Conservation (phyloP, 2,113 vertebrate species). For the Austrofundulus limnaeus region DNA sequence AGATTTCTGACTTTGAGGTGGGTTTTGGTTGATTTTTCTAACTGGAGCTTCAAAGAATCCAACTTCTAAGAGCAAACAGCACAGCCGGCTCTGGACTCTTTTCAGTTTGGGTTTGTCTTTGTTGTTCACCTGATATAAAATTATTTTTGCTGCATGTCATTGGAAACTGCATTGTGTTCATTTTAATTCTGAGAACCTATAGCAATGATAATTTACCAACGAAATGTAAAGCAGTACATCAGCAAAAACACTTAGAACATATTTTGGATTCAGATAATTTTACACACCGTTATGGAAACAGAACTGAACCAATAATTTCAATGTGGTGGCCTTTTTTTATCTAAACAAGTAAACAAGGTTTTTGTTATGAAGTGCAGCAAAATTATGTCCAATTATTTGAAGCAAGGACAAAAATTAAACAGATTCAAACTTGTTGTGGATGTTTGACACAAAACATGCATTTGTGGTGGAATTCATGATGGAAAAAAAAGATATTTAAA, state of each 20-base stretch:
- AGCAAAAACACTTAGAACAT: neutral
- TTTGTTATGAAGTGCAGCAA: constrained; percentile 28
- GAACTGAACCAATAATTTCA: constrained; percentile 36
- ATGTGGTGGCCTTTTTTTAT: constrained; percentile 12
- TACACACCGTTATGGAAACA: neutral
- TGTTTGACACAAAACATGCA: constrained; percentile 5
- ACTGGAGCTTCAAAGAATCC: too few species aligned
- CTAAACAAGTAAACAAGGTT: constrained; percentile 36
- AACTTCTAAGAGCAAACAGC: too few species aligned
- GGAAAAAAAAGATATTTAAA: constrained; percentile 34
- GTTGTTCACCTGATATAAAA: too few species aligned
- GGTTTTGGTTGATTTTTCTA: too few species aligned
- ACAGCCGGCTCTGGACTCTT: too few species aligned
- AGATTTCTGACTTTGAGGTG: too few species aligned
- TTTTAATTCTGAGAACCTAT: neutral
- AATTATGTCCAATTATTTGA: constrained; percentile 43
- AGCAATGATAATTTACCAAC: too few species aligned
- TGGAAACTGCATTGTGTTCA: neutral
- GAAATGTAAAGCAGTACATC: too few species aligned
- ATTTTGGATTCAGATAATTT: neutral
- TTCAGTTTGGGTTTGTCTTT: neutral
- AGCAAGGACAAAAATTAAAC: constrained; percentile 36
- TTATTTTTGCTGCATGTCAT: too few species aligned
- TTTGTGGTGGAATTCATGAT: constrained; percentile 24
- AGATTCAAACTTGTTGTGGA: constrained; percentile 51